Conservation (phyloP, 2,113 vertebrate species). For the Glareola pratincola region DNA sequence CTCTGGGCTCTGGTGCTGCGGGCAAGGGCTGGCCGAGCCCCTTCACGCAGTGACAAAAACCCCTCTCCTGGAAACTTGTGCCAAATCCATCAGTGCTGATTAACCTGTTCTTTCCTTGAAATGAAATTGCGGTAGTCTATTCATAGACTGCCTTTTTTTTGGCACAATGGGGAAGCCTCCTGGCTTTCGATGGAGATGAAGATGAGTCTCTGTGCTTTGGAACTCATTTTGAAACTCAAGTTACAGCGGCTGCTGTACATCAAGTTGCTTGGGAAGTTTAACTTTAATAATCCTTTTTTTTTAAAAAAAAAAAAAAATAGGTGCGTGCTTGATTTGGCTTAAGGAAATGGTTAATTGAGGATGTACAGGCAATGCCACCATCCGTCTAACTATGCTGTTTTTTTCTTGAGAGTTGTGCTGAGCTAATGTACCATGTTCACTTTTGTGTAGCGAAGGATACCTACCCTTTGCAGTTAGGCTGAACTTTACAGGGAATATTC, state of each 20-base stretch:
- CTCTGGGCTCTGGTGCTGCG: neutral
- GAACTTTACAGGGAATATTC: neutral
- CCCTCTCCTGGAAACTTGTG: neutral
- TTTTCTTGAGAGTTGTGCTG: neutral
- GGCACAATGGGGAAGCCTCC: neutral
- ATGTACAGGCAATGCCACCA: neutral
- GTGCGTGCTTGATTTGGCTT: neutral
- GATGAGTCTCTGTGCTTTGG: neutral
- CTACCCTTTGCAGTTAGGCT: neutral
- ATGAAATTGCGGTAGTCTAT: neutral
- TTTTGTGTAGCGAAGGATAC: accelerated
- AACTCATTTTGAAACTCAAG: neutral
- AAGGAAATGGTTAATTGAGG: neutral
- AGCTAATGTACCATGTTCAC: neutral
- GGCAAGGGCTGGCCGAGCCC: neutral
- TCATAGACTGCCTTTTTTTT: too few relatives aligned
- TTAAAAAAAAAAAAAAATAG: too few relatives aligned
- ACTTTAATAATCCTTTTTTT: neutral
- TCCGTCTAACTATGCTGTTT: neutral
- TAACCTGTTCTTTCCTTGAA: neutral
- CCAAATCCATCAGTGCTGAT: neutral
- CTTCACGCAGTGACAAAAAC: neutral
- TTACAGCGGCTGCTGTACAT: neutral
- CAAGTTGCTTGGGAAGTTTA: neutral
- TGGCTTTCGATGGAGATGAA: neutral